Evolutionary conservation across 2,888 invertebrate genomes (phyloP), one percentile per base, ranked within the genome.

Genomic region (Agrilus mali): DNA sequence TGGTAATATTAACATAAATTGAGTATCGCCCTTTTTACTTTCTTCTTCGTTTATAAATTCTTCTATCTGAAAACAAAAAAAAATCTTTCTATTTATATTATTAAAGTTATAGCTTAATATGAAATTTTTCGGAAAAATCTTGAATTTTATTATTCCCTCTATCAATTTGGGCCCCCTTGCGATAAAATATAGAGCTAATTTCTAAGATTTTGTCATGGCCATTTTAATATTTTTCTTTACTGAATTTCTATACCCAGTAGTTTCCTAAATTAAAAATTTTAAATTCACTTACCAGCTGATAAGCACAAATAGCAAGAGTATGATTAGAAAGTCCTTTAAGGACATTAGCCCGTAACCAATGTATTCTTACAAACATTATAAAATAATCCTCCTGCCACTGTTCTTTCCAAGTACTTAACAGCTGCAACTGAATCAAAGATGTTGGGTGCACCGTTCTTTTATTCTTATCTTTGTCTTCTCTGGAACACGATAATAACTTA

Each of bases 311-410:
- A 0, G 74, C 73, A 22, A 72, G 57, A 36, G 69, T 67, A 39
- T 71, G 68, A 47, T 72, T 68, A 33, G 69, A 68, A 51, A 71
- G 70, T 47, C 69, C 71, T 42, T 72, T 59, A 44, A 71, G 73
- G 44, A 73, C 59, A 49, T 73, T 69, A n/a, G 72, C 68, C 52
- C 74, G 68, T 12, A 77, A 53, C 75, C 76, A 76, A 38, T 72
- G 62, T 22, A 75, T 65, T 43, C 77, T 61, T 13, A 69, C 59
- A 36, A 71, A 66, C 53, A 72, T 70, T 10, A 59, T 58, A 3
- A 58, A 49, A 55, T 67, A 69, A 42, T 71, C 67, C n/a, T 65
- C 64, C 32, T 60, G 61, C 59, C 71, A 68, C 32, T 70, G 56
- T 33, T 67, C 63, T 33, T 65, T 59, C 57, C 68, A 63, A 8